A percentile compares a stretch with the other conserved stretches of the same genome.
Conservation (phyloP, 1,140 invertebrate genomes). For the Chelonus insularis region DNA sequence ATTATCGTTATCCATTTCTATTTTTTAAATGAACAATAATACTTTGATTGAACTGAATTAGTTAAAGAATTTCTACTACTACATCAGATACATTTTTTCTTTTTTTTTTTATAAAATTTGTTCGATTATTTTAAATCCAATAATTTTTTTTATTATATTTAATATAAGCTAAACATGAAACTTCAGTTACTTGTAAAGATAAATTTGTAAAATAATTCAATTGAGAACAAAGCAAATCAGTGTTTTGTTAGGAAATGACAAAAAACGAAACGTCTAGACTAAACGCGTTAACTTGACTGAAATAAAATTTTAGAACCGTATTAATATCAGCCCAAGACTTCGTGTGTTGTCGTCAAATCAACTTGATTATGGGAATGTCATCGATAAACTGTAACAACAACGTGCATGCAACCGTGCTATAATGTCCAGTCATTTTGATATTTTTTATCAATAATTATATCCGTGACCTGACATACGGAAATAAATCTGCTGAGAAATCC, state of each 20-base stretch:
- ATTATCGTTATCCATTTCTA: not conserved
- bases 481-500: not conserved
- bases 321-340: not conserved
- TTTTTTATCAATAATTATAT: not conserved
- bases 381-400: slow-evolving; percentile 7
- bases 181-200: not conserved
- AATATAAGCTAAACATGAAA: no score
- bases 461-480: not conserved
- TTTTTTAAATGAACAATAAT: not conserved
- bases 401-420: not conserved
- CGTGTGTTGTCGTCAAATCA: slow-evolving; percentile 1
- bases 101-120: no score
- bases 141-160: no score
- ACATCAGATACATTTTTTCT: no score
- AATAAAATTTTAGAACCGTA: not conserved
- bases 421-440: not conserved
- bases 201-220: not conserved
- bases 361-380: slow-evolving; percentile 9
- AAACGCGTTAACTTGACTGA: slow-evolving; percentile 7
- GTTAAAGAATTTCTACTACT: no score
- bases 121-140: no score
- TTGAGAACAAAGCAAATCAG: no score
- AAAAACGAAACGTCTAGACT: not conserved
- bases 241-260: not conserved
- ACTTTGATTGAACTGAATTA: no score